Base-by-base conservation (phyloP, 2,113 vertebrate genomes). In the Agelaius phoeniceus region DNA sequence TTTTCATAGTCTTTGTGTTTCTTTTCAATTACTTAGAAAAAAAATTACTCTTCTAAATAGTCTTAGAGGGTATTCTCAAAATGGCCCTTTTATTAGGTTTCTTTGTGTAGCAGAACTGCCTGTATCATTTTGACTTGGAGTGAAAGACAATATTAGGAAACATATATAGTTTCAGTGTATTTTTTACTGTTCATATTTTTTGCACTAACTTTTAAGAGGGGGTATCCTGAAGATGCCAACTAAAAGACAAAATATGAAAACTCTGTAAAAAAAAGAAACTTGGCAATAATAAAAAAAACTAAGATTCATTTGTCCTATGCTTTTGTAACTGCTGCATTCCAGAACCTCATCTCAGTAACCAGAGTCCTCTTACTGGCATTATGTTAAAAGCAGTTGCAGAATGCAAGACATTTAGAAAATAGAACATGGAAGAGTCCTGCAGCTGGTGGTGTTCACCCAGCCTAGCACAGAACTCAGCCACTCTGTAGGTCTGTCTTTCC, bases 401-500 rank as follows among this genome's bases (percentile, higher is more conserved):
- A 9, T 84, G 28, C 21, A 43, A 28, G 68, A 20, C 16, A 24
- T 71, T 3, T 10, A 74, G 73, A 43, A 72, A 78, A 52, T 1
- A 12, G 0, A 33, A 2, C 0, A 0, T 27, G 21, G 23, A 4
- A 7, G 46, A 63, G 15, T 48, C 31, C 11, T 71, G 55, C 20
- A 84, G 57, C 35, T 71, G 19, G 10, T 52, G 43, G 30, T 27
- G 55, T 49, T 67, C 19, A 39, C 57, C 54, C 30, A 43, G 4
- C 11, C 48, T 1, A 43, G 39, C 24, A 54, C 74, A 58, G 52
- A 51, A 7, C 51, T 33, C 44, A 7, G 20, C 11, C n/a, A 2
- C 33, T 84, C 54, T 55, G 21, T 30, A 52, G 35, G 10, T 72
- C 83, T 71, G 10, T 78, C 55, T 51, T 83, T 88, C 39, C 61